Conservation (phyloP, 1,140 invertebrate genomes). For the Sweltsa coloradensis region DNA sequence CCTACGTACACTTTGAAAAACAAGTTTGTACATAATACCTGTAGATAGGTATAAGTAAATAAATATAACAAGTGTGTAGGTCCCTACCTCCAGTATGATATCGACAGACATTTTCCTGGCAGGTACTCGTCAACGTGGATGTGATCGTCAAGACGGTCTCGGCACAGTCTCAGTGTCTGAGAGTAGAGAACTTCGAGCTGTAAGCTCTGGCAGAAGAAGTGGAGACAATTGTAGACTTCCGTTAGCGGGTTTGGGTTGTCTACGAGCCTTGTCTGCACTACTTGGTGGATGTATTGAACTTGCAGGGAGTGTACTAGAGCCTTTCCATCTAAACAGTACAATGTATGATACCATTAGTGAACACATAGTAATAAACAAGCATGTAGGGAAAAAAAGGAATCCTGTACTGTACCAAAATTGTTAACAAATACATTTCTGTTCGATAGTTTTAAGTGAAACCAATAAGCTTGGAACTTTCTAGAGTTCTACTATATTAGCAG, state of each 20-base stretch:
- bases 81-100: constrained; percentile 84
- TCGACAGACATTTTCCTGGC: constrained; percentile 72
- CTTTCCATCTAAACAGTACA: constrained; percentile 68
- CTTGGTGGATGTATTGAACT: constrained; percentile 83
- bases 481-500: too few species aligned
- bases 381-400: too few species aligned
- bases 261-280: constrained; percentile 75
- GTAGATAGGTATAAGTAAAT: constrained; percentile 6
- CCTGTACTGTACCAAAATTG: too few species aligned
- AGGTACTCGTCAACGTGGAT: constrained; percentile 88
- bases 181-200: constrained; percentile 72
- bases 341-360: too few species aligned
- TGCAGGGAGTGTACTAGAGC: constrained; percentile 85
- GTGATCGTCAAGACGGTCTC: constrained; percentile 79
- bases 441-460: too few species aligned
- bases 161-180: constrained; percentile 77
- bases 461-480: too few species aligned
- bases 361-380: too few species aligned
- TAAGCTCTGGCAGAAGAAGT: constrained; percentile 89
- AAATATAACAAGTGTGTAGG: constrained; percentile 3
- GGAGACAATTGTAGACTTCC: constrained; percentile 78
- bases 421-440: too few species aligned
- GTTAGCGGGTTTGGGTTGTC: constrained; percentile 58
- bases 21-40: neutral
- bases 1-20: neutral